Percentiles rank a stretch among this genome's conserved stretches.
Conservation (phyloP, 2,888 invertebrate genomes). For the Zhengitettix transpicula region DNA sequence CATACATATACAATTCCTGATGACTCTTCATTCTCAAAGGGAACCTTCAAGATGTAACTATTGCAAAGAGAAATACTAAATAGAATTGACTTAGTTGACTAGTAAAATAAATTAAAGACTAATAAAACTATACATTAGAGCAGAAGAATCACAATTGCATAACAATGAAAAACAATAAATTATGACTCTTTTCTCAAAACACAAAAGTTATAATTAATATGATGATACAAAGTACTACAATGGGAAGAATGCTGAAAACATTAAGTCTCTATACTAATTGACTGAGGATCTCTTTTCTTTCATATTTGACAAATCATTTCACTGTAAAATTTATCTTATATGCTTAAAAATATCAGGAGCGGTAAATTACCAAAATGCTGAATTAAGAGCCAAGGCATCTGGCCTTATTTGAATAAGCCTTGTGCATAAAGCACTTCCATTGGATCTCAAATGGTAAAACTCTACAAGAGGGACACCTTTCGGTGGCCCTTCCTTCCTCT, state of each 20-base stretch:
- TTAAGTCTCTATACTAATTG: too few species aligned
- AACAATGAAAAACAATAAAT: too few species aligned
- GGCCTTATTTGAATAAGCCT: conserved; percentile 79
- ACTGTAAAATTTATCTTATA: background rate
- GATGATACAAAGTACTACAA: too few species aligned
- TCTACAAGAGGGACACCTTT: conserved; percentile 48
- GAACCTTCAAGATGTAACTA: conserved; percentile 85
- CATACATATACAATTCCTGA: conserved; percentile 90
- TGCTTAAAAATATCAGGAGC: conserved; percentile 4
- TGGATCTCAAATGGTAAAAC: conserved; percentile 88
- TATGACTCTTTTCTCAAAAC: too few species aligned
- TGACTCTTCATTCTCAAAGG: conserved; percentile 51
- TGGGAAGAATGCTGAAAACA: too few species aligned
- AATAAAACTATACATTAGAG: too few species aligned
- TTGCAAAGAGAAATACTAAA: conserved; percentile 11
- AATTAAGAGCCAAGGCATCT: conserved; percentile 73
- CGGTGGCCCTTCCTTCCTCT: conserved; percentile 38
- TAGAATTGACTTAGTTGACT: too few species aligned
- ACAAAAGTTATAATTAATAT: too few species aligned
- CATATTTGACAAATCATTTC: too few species aligned
- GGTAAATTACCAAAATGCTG: conserved; percentile 71
- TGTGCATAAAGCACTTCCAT: conserved; percentile 87
- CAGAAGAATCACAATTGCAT: too few species aligned
- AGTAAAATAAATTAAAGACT: too few species aligned
- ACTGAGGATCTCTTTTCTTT: too few species aligned